These are phyloP conservation scores for Gallinago jamesoni DNA, from an alignment of 2,113 vertebrate genomes.

Conservation along the genomic window DNA sequence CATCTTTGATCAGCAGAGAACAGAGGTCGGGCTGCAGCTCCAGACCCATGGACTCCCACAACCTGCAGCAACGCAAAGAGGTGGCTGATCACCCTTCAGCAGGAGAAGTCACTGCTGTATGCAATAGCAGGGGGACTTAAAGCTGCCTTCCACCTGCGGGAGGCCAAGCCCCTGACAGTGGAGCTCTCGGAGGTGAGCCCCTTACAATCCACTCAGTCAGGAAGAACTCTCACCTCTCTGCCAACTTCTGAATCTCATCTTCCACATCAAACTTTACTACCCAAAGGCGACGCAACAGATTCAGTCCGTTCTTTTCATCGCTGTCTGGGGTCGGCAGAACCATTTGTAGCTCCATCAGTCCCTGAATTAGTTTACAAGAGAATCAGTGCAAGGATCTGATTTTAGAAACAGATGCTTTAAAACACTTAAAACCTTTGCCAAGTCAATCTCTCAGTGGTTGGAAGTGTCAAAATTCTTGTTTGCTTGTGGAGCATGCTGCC, in stretches of 20 bases:
- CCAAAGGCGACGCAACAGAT: slow-evolving; percentile 91
- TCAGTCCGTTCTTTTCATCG: slow-evolving; percentile 85
- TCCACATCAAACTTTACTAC: slow-evolving; percentile 91
- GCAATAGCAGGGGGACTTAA: background rate
- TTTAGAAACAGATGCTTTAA: background rate
- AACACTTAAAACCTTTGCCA: background rate
- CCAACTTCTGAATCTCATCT: slow-evolving; percentile 84
- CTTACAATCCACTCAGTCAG: background rate
- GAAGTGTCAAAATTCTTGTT: background rate
- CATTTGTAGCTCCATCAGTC: slow-evolving; percentile 92
- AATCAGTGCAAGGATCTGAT: background rate
- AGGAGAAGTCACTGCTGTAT: background rate
- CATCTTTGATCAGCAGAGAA: slow-evolving; percentile 89
- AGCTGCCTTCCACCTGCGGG: background rate
- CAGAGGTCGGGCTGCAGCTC: slow-evolving; percentile 92
- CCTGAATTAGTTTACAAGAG: slow-evolving; percentile 71
- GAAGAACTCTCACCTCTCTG: slow-evolving; percentile 82
- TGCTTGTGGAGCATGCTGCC: background rate
- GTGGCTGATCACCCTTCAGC: background rate
- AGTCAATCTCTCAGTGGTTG: background rate
- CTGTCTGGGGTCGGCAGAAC: slow-evolving; percentile 90
- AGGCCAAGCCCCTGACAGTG: background rate
- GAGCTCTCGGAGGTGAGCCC: background rate
- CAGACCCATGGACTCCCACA: slow-evolving; percentile 88
- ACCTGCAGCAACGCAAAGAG: slow-evolving; percentile 65